Conservation (phyloP, 2,888 invertebrate species). For the Acronicta leporina region DNA sequence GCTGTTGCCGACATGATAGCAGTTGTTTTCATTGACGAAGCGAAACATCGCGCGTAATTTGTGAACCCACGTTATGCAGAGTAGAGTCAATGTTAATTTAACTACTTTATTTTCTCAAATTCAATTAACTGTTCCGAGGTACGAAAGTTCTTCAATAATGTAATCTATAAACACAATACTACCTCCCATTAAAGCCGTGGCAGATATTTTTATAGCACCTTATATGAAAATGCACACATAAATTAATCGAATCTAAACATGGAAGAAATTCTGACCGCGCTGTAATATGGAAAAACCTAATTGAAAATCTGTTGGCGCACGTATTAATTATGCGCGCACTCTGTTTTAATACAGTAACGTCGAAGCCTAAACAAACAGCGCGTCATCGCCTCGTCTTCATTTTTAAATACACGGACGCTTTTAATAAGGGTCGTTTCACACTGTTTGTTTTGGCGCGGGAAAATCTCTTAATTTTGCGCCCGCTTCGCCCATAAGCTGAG, state of each 20-base stretch:
- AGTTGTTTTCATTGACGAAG: too few relatives aligned
- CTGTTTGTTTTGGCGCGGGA: slow-evolving; percentile 75
- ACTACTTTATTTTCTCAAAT: too few relatives aligned
- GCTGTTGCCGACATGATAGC: too few relatives aligned
- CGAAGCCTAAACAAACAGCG: slow-evolving; percentile 63
- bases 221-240: slow-evolving; percentile 25
- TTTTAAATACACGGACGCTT: slow-evolving; percentile 72
- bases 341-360: slow-evolving; percentile 51
- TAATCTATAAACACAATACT: too few relatives aligned
- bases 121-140: too few relatives aligned
- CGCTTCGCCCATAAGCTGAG: slow-evolving; percentile 65
- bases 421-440: slow-evolving; percentile 81
- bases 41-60: too few relatives aligned
- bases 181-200: too few relatives aligned
- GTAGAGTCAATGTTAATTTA: too few relatives aligned
- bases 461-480: slow-evolving; percentile 85
- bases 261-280: slow-evolving; percentile 2
- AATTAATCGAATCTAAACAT: slow-evolving; percentile 37
- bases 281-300: slow-evolving; percentile 36
- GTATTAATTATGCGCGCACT: slow-evolving; percentile 38
- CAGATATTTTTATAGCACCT: too few relatives aligned
- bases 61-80: too few relatives aligned
- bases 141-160: too few relatives aligned
- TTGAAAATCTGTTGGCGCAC: slow-evolving; percentile 41
- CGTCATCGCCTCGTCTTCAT: slow-evolving; percentile 68